A percentile compares a stretch with the other conserved stretches of the same genome.
These are phyloP conservation scores for Matsumyia berberina DNA, from an alignment of 2,888 invertebrate species.

Conservation along the genomic window DNA sequence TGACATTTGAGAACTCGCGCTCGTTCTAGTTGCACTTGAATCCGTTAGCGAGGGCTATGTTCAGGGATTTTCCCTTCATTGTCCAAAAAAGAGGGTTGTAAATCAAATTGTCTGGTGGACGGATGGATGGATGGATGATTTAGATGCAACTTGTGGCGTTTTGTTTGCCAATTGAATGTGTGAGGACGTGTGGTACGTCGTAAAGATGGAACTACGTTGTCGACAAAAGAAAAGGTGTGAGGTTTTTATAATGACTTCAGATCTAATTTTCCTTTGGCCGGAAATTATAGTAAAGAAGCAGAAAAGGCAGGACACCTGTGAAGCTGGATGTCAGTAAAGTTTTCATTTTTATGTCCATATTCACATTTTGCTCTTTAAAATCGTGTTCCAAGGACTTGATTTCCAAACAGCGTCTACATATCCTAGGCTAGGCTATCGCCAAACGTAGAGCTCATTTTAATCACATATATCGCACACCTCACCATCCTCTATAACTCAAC, in stretches of 20 bases:
- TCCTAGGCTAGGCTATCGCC: too few species aligned
- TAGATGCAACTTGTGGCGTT: conserved; percentile 75
- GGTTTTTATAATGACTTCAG: background rate
- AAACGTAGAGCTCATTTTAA: too few species aligned
- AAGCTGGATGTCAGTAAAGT: too few species aligned
- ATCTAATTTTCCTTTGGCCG: background rate
- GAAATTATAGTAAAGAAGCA: background rate
- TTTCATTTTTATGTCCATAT: too few species aligned
- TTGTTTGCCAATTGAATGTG: conserved; percentile 38
- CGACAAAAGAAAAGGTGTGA: conserved; percentile 3
- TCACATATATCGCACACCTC: too few species aligned
- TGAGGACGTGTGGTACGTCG: background rate
- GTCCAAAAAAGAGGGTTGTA: conserved; percentile 54
- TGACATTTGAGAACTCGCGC: conserved; percentile 65
- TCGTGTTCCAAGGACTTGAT: too few species aligned
- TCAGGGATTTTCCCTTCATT: conserved; percentile 44
- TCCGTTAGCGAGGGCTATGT: conserved; percentile 40
- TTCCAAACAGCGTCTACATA: too few species aligned
- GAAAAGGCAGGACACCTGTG: background rate
- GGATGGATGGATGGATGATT: conserved; percentile 61
- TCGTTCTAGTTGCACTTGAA: conserved; percentile 56
- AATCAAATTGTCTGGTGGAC: conserved; percentile 63
- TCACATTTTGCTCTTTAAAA: too few species aligned
- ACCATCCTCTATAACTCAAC: too few species aligned
- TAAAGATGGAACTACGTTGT: background rate